These are phyloP conservation scores for Perodicticus potto DNA, from an alignment of 2,797 vertebrate species.

Conservation along the genomic window DNA sequence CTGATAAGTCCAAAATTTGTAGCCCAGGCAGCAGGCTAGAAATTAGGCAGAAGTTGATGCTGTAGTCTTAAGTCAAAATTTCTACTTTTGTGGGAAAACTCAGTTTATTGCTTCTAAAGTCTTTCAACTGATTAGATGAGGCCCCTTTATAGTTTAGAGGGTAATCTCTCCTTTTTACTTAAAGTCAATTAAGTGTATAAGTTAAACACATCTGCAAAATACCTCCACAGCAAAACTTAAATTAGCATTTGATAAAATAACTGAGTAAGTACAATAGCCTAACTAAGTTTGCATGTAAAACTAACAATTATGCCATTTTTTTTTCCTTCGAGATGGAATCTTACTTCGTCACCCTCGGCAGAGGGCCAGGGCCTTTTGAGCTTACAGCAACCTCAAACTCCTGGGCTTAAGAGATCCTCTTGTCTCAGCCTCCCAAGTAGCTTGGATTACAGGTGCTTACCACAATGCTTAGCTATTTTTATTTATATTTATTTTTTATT, in stretches of 20 bases:
- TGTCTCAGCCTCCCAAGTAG: too few species aligned
- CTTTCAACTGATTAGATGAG: neutral
- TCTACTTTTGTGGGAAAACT: neutral
- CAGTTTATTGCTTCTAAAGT: neutral
- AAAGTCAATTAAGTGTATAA: neutral
- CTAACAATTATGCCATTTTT: neutral
- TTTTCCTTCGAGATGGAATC: too few species aligned
- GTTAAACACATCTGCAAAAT: neutral
- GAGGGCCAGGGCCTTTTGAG: too few species aligned
- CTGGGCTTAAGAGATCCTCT: too few species aligned
- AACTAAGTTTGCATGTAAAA: neutral
- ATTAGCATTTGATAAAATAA: slow-evolving; percentile 20
- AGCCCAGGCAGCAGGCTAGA: neutral
- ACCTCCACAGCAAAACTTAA: neutral
- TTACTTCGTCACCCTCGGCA: too few species aligned
- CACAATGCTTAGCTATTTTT: too few species aligned
- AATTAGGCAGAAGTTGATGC: neutral
- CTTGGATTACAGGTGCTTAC: too few species aligned
- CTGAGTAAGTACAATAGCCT: neutral
- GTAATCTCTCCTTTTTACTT: neutral
- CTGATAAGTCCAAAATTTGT: neutral
- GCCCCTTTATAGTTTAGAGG: neutral
- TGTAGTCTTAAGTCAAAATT: neutral
- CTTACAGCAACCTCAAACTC: too few species aligned
- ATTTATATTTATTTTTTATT: too few species aligned